Evolutionary conservation across 2,888 invertebrate genomes (phyloP), one percentile per base, ranked within the genome.

Genomic region (Thymelicus sylvestris): DNA sequence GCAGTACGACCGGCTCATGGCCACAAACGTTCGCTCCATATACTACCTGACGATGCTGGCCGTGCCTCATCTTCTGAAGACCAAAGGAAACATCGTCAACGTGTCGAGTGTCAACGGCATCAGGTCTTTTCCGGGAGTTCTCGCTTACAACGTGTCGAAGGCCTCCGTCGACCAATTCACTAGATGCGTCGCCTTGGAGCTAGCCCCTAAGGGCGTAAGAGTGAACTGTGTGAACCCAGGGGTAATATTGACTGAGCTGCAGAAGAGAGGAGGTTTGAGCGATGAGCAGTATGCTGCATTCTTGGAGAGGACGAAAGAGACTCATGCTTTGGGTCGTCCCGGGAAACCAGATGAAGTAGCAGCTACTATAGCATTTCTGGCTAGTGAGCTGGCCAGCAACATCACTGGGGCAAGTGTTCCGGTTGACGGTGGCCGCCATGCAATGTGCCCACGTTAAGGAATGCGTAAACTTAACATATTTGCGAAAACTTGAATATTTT

Each of bases 111-210:
- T 99, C 0, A 97, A 97, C 81, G 99, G 99, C 4, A 95, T 98
- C 38, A 94, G 98, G 81, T 96, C 99, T 61, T 99, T 99, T 85
- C 96, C 98, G 2, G 97, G 97, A 7, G 97, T 98, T 0, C 88
- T 99, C 60, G 97, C 98, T 0, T 99, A 99, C 87, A 97, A 96
- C 78, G 96, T 99, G 87, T 98, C 98, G 0, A 99, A 99, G 91
- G 95, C 98, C 50, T 97, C 98, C 0, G 94, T 99, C 0, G 99
- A 99, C 89, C 99, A 99, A 86, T 96, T 99, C 76, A 99, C 99
- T 0, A 95, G 97, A 79, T 98, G 98, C 87, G 95, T 97, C 3
- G 99, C 99, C 5, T 90, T 99, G 72, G 99, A 98, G 82, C 86
- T 98, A 67, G 98, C 97, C 19, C 82, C 95, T 0, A 97, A 97